Percentiles rank a stretch among this genome's conserved stretches.
Evolutionary conservation across 2,113 vertebrate genomes (phyloP).

Genomic region (Triplophysa dalaica): DNA sequence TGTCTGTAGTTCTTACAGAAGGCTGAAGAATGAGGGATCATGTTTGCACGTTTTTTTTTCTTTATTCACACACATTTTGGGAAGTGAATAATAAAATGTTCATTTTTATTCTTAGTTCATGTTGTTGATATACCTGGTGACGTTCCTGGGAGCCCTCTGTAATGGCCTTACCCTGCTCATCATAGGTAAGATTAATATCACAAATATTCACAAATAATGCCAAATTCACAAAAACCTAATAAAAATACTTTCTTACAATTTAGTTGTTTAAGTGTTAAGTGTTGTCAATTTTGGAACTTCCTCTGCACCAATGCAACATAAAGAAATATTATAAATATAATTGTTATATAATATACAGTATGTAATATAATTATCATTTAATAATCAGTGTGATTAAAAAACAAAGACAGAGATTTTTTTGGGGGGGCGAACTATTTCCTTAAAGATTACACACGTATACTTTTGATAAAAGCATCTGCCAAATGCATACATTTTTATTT

Average conservation of each 20-base stretch:
- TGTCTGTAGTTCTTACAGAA: not conserved
- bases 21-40: not conserved
- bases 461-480: not conserved
- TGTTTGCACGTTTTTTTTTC: not conserved
- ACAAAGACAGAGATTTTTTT: no score
- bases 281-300: no score
- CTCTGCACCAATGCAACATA: no score
- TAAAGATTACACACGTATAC: no score
- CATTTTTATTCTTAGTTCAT: conserved; percentile 72
- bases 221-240: not conserved
- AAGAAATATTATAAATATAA: no score
- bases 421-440: no score
- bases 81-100: conserved; percentile 14
- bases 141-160: conserved; percentile 83
- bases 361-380: no score
- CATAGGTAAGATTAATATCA: conserved; percentile 70
- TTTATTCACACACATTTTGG: not conserved
- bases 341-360: no score
- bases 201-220: no score
- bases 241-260: no score
- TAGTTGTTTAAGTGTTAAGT: no score
- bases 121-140: conserved; percentile 85
- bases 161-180: conserved; percentile 89
- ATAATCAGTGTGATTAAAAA: no score
- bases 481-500: not conserved